Conservation (phyloP, 1,140 invertebrate genomes). For the Amphibalanus amphitrite region DNA sequence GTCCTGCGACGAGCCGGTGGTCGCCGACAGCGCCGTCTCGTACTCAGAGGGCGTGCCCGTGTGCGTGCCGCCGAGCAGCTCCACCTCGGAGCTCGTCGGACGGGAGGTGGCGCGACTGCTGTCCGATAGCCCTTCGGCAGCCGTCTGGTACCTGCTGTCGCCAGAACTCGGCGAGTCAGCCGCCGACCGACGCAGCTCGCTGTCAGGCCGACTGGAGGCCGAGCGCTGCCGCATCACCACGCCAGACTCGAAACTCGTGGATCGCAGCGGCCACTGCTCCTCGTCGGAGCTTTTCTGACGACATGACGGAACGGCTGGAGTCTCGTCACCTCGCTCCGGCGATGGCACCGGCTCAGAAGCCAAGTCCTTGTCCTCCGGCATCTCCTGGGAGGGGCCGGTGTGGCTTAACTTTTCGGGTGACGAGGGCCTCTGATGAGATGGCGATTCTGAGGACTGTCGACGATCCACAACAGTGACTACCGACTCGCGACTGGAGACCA, state of each 20-base stretch:
- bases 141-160: slow-evolving; percentile 73
- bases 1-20: slow-evolving; percentile 47
- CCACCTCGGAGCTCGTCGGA: slow-evolving; percentile 72
- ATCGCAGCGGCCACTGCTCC: background rate
- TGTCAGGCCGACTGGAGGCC: background rate
- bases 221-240: background rate
- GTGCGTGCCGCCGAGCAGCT: slow-evolving; percentile 34
- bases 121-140: slow-evolving; percentile 53
- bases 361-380: no score
- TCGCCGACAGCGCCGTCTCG: slow-evolving; percentile 54
- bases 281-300: background rate
- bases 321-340: no score
- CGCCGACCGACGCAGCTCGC: slow-evolving; percentile 21
- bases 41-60: slow-evolving; percentile 54
- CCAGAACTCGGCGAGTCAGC: slow-evolving; percentile 58
- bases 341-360: no score
- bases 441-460: background rate
- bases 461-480: background rate
- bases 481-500: background rate
- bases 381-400: no score
- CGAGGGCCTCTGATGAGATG: background rate
- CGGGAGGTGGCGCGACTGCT: slow-evolving; percentile 46
- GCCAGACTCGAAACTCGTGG: background rate
- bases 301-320: background rate
- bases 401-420: no score